Base-by-base conservation (phyloP, 2,797 vertebrate species). In the Crocodylus rhombifer region DNA sequence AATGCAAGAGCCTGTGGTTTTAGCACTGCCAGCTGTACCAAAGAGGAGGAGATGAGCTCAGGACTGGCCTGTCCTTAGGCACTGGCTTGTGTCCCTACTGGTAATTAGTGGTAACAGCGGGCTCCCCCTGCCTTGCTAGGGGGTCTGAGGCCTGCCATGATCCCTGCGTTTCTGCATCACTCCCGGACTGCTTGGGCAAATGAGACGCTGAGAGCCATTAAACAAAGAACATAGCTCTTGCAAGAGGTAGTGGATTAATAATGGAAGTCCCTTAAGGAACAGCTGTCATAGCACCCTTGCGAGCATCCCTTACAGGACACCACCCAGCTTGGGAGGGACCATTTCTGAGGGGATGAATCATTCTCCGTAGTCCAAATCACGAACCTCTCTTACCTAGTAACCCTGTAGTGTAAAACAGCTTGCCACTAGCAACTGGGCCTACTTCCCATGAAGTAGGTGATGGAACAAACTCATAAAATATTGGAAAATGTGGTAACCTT, bases 371-470 rank as follows among this genome's bases (percentile, higher is more conserved):
- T 65, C 77, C 15, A 28, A 61, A 88, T 63, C 36, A 15, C 23
- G 33, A 16, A 55, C 73, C 21, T 91, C 64, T 36, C 16, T 93
- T 84, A 91, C 65, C 7, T 10, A 28, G 30, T 82, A 1, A 81
- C 64, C 84, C 93, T 92, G 64, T 58, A 56, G 63, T 23, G 1
- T 57, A 15, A 4, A 20, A 3, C 2, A 25, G 1, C 64, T 80
- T 56, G 60, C 33, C 55, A 51, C 42, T 51, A 51, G 33, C 75
- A 69, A 33, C 64, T 78, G 67, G 92, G 36, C 64, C 88, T 88
- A 14, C 87, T 89, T 92, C 90, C 94, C 28, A 67, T 92, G 92
- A 77, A 82, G 15, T 62, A 16, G 8, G 23, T 73, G 58, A 58
- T 58, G 62, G 87, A 94, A 86, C 0, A 7, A 58, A 25, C 67